Percentiles rank a stretch among this genome's conserved stretches.
Conservation (phyloP, 2,888 invertebrate genomes). For the Hipparchia semele region DNA sequence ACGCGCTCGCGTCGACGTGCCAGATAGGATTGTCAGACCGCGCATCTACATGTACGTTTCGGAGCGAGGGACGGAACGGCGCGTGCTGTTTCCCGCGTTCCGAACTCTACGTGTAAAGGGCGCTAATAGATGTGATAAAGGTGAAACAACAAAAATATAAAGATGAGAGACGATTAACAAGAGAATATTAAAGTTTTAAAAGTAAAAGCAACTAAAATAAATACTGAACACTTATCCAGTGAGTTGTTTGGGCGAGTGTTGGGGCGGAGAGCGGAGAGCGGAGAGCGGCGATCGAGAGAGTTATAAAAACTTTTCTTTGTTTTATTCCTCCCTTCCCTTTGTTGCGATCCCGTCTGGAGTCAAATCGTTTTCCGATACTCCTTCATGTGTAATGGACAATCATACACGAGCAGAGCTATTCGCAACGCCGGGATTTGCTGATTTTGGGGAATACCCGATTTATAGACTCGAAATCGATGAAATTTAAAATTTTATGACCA, state of each 20-base stretch:
- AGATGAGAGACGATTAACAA: background rate
- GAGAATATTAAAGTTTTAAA: background rate
- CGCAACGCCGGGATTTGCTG: conserved; percentile 44
- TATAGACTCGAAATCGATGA: conserved; percentile 19
- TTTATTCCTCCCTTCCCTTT: conserved; percentile 56
- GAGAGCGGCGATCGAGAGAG: conserved; percentile 59
- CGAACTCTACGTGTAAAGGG: too few relatives aligned
- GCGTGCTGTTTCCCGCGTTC: too few relatives aligned
- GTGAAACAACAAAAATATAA: background rate
- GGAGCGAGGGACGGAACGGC: too few relatives aligned
- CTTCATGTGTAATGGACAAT: conserved; percentile 74
- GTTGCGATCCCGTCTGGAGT: conserved; percentile 57
- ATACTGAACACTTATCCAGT: conserved; percentile 18
- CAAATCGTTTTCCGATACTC: conserved; percentile 78
- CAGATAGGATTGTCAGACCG: background rate
- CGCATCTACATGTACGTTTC: too few relatives aligned
- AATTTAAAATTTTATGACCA: conserved; percentile 20
- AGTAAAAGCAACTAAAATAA: conserved; percentile 21
- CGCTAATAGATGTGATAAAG: background rate
- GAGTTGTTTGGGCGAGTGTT: conserved; percentile 11
- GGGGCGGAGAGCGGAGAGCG: conserved; percentile 50
- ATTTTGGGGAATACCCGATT: conserved; percentile 38
- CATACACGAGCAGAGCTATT: conserved; percentile 61
- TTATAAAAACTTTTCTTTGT: conserved; percentile 76
- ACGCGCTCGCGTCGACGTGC: too few relatives aligned